These are phyloP conservation scores for Baryphthengus martii DNA, from an alignment of 2,113 vertebrate species.

Conservation along the genomic window DNA sequence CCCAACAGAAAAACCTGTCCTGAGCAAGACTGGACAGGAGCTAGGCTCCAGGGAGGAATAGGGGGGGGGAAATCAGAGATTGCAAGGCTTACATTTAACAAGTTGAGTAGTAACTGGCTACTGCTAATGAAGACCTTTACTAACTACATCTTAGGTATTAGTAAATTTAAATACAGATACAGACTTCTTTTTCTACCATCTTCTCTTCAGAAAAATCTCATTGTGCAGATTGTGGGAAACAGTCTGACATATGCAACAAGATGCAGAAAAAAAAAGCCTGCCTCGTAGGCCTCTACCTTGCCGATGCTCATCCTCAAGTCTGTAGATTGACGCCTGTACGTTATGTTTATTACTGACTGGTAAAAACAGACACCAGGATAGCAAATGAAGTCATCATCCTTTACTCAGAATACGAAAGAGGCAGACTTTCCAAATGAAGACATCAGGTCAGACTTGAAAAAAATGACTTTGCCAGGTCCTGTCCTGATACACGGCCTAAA, in stretches of 20 bases:
- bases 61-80: background rate
- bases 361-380: background rate
- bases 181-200: background rate
- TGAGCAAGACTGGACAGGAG: background rate
- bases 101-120: background rate
- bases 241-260: background rate
- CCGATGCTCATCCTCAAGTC: background rate
- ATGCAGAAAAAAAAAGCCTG: background rate
- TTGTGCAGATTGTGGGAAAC: background rate
- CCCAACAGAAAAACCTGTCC: background rate
- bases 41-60: background rate
- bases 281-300: background rate
- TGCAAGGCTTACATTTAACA: background rate
- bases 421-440: background rate
- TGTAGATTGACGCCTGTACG: accelerated
- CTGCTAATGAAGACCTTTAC: background rate
- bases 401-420: background rate
- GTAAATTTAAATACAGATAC: background rate
- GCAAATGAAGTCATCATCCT: background rate
- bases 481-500: background rate
- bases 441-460: background rate
- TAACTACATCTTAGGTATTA: background rate
- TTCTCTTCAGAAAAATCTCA: background rate
- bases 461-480: background rate
- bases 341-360: background rate